A percentile compares a stretch with the other conserved stretches of the same genome.
Evolutionary conservation across 1,140 invertebrate genomes (phyloP).

Genomic region (Apis florea): DNA sequence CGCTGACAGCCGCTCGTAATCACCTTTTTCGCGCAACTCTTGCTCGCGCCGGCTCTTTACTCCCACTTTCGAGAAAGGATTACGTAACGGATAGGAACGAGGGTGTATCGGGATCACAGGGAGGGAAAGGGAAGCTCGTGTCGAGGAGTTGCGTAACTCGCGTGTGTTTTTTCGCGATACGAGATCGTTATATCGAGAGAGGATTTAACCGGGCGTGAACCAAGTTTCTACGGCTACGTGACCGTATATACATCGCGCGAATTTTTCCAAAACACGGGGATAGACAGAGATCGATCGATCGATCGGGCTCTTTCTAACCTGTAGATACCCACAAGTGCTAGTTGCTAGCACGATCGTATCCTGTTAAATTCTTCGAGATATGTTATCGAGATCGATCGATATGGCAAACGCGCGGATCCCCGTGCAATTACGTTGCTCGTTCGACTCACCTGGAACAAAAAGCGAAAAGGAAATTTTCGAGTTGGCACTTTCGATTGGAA

Average conservation of each 20-base stretch:
- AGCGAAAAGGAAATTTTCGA: neutral
- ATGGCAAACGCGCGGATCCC: neutral
- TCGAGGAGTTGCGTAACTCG: neutral
- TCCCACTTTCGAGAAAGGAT: neutral
- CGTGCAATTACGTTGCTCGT: too few relatives aligned
- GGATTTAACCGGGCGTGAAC: neutral
- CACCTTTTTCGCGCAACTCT: constrained; percentile 32
- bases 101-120: neutral
- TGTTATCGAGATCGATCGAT: too few relatives aligned
- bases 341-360: too few relatives aligned
- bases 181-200: neutral
- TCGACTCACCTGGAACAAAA: constrained; percentile 28
- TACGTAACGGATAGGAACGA: constrained; percentile 19
- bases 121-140: neutral
- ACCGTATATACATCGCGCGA: too few relatives aligned
- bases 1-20: constrained; percentile 39
- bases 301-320: too few relatives aligned
- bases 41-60: neutral
- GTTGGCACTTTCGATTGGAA: neutral
- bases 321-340: too few relatives aligned
- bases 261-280: too few relatives aligned
- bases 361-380: too few relatives aligned
- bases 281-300: too few relatives aligned
- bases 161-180: neutral
- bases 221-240: too few relatives aligned